phyloP scores from a whole-genome alignment of 2,113 vertebrate genomes.

The Chaetura pelagica region DNA sequence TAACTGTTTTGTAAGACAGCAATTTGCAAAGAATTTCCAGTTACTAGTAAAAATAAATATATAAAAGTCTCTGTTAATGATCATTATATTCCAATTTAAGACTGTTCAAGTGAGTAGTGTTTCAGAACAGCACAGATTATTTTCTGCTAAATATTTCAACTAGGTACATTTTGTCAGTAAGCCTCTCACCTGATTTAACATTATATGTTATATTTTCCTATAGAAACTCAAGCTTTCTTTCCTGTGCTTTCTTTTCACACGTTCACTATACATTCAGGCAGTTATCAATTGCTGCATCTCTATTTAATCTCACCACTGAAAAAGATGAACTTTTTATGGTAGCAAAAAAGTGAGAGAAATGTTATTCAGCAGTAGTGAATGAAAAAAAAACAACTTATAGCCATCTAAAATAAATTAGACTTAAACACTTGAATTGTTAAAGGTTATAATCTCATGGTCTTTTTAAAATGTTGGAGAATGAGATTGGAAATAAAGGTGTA shows the following conservation, averaged over 20 bases:
- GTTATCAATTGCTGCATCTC: neutral
- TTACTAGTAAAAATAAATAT: neutral
- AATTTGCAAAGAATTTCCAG: neutral
- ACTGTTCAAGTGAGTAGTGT: neutral
- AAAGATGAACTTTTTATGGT: neutral
- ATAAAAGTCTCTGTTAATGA: neutral
- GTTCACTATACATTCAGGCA: neutral
- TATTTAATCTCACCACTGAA: neutral
- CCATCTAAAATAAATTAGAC: neutral
- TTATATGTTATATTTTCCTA: neutral
- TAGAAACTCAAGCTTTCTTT: neutral
- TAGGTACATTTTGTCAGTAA: neutral
- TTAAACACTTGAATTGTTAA: neutral
- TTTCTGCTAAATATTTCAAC: neutral
- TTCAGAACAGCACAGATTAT: neutral
- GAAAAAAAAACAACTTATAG: neutral
- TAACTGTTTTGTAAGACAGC: neutral
- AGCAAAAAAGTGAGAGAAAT: neutral
- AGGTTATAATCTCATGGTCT: neutral
- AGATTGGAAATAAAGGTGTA: neutral
- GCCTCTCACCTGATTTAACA: neutral
- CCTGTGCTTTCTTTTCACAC: neutral
- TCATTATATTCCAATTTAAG: neutral
- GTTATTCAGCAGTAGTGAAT: neutral
- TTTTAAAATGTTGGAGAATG: neutral